Percentiles rank a stretch among this genome's conserved stretches.
Conservation (phyloP, 2,113 vertebrate species). For the Megaptera novaeangliae region DNA sequence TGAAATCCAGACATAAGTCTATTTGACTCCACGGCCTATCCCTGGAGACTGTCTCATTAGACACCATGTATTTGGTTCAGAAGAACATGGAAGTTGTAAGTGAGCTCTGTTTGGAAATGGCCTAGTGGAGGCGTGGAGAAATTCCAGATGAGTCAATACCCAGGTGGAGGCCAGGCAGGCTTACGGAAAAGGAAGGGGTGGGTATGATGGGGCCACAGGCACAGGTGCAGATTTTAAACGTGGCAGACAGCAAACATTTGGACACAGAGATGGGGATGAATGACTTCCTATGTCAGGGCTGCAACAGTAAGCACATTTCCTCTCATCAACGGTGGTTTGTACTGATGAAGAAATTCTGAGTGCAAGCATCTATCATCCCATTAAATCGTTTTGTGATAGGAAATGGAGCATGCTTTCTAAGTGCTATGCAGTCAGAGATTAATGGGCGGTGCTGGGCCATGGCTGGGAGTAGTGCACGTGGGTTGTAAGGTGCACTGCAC, state of each 20-base stretch:
- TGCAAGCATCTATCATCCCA: background rate
- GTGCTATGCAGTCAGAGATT: background rate
- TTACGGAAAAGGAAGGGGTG: background rate
- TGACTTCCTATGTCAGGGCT: background rate
- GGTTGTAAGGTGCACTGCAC: background rate
- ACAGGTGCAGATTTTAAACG: too few species aligned
- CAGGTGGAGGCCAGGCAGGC: background rate
- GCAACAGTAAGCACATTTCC: background rate
- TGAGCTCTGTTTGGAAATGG: background rate
- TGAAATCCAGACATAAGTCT: background rate
- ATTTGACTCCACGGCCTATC: background rate
- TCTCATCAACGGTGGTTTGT: background rate
- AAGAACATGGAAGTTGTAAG: background rate
- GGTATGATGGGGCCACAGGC: background rate
- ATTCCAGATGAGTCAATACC: background rate
- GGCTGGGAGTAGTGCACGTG: background rate
- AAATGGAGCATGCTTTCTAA: background rate
- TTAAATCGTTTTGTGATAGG: background rate
- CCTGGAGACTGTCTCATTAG: background rate
- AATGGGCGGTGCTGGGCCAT: background rate
- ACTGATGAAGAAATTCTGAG: background rate
- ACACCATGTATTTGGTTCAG: background rate
- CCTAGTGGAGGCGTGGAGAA: background rate
- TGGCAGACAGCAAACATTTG: background rate
- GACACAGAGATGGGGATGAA: background rate